Percentiles rank a stretch among this genome's conserved stretches.
phyloP scores from a whole-genome alignment of 2,888 invertebrate genomes.

The Cyrtodaria siliqua region DNA sequence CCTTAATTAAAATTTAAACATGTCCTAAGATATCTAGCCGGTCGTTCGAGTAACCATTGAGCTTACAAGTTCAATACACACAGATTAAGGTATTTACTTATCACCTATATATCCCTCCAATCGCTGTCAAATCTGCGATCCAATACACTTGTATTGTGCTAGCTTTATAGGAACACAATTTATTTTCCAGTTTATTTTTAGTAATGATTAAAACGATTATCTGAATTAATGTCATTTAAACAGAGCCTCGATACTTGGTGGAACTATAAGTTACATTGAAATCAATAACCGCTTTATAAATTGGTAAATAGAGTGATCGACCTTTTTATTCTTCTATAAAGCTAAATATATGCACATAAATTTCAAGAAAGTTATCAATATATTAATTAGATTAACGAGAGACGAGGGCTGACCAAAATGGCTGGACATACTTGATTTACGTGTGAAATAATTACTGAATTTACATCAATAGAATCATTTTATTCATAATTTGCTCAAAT shows the following conservation, averaged over 20 bases:
- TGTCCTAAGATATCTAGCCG: conserved; percentile 15
- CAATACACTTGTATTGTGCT: conserved; percentile 19
- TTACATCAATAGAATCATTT: too few species aligned
- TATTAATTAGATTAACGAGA: too few species aligned
- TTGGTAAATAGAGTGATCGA: too few species aligned
- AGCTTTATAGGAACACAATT: not conserved
- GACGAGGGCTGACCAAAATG: too few species aligned
- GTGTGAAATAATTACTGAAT: too few species aligned
- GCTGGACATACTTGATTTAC: too few species aligned
- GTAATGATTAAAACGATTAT: not conserved
- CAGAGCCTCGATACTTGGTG: not conserved
- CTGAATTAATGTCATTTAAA: not conserved
- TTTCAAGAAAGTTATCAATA: too few species aligned
- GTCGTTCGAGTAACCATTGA: conserved; percentile 33
- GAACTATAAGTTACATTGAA: too few species aligned
- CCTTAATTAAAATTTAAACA: conserved; percentile 29
- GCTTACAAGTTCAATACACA: conserved; percentile 31
- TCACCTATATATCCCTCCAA: conserved; percentile 42
- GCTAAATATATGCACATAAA: too few species aligned
- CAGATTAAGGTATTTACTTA: conserved; percentile 47
- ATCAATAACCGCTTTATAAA: too few species aligned
- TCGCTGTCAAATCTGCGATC: conserved; percentile 32
- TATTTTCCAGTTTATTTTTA: conserved; percentile 1
- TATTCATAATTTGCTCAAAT: too few species aligned
- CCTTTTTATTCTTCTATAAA: too few species aligned